Evolutionary conservation across 1,140 invertebrate species (phyloP), one percentile per base, ranked within the genome.

Genomic region (Trachelipus rathkii): DNA sequence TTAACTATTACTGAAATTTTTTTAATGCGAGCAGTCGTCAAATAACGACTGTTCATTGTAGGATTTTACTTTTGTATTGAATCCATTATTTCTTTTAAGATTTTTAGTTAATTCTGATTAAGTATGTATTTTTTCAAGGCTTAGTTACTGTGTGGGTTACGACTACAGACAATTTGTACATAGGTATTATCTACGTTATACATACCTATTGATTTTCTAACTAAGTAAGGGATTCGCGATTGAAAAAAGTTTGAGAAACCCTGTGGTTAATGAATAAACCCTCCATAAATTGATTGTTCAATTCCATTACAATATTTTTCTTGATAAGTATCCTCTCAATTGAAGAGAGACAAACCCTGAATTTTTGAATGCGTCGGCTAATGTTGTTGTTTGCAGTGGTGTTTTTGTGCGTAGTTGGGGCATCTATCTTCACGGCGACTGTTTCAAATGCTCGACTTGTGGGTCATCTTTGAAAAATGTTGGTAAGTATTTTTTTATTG

Each of bases 351-450:
- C 50, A 19, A 15, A 60, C 19, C 50, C 50, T 60, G 11, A 15
- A 60, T 15, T 60, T 60, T 19, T 19, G 50, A 1, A 1, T 19
- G 50, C 50, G 6, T 33, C 1, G 1, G 1, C 6, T 82, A 46
- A n/a, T 73, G 67, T 78, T 72, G 73, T 53, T 76, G 21, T 71
- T 86, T 86, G 77, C 85, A 97, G 95, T 81, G 96, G 95, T 73
- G 95, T 97, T 50, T 97, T 96, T 88, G 95, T 96, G 53, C 91
- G 94, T 83, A 96, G 97, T 85, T 96, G 95, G 89, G 95, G 96
- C 81, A 96, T 95, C 86, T 95, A 95, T 84, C 87, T 97, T 75
- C 95, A 98, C 87, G 94, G 96, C 71, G 95, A 97, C 83, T 98
- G 96, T 86, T 97, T 98, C 89, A 96, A 95, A 85, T 98, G 96